Evolutionary conservation across 1,140 invertebrate genomes (phyloP), one percentile per base, ranked within the genome.

Genomic region (Leptinotarsa texana): DNA sequence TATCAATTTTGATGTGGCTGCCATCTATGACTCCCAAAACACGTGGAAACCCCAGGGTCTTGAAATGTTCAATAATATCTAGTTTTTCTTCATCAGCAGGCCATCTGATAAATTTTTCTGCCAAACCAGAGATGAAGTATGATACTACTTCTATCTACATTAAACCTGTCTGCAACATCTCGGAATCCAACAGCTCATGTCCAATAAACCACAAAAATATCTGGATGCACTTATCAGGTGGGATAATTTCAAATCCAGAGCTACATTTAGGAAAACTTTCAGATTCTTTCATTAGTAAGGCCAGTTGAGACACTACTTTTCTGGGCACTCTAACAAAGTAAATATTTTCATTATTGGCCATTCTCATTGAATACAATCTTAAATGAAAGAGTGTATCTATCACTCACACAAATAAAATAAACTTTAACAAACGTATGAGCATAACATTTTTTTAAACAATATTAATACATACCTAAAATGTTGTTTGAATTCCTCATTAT

Each of bases 201-300:
- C 4, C 63, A 42, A 73, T 76, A 80, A 80, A 84, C 82, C 80
- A 84, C 62, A 84, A 77, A 78, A 81, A 83, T 48, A 77, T 79
- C 3, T 48, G 65, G 3, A 78, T 68, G 24, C 78, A 74, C 63
- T 79, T 73, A 27, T 71, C 63, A 42, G 77, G 22, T 51, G 42
- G 63, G 61, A 82, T n/a, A 74, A 76, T 78, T 21, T 65, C 63
- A 74, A 69, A 47, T 15, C 13, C 5, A 24, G n/a, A 0, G 22
- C n/a, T 21, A 63, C 22, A 63, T 0, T 63, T 8, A 3, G n/a
- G n/a, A 63, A 17, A 63, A 24, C 13, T 21, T 63, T 63, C 63
- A 3, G n/a, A 21, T 63, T 18, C 21, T 63, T 63, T 18, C 18
- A 63, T 8, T 21, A 1, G 13, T 24, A 21, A 18, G 15, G 63